Evolutionary conservation across 2,797 vertebrate genomes (phyloP).

Genomic region (Danio albolineatus): DNA sequence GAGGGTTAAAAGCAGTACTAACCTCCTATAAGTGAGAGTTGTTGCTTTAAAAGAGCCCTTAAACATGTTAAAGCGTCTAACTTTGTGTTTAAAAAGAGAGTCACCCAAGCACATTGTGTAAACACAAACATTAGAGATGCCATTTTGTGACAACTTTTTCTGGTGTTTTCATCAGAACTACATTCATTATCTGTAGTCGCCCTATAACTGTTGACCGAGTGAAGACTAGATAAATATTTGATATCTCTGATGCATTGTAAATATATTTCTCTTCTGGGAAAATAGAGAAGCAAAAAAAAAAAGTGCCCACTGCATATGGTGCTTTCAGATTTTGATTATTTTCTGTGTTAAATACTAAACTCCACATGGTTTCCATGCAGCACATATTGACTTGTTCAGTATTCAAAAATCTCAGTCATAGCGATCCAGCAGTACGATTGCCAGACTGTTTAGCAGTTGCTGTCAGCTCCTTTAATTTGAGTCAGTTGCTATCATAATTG

Average conservation of each 20-base stretch:
- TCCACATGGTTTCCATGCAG: slow-evolving; percentile 69
- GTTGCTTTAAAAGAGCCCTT: neutral
- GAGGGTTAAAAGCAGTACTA: neutral
- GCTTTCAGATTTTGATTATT: slow-evolving; percentile 68
- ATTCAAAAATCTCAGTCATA: slow-evolving; percentile 68
- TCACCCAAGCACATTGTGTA: neutral
- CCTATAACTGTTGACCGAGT: neutral
- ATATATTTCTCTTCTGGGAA: slow-evolving; percentile 56
- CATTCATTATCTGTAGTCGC: neutral
- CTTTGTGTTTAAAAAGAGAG: neutral
- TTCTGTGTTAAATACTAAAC: slow-evolving; percentile 75
- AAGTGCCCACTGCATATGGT: slow-evolving; percentile 61
- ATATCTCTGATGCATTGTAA: slow-evolving; percentile 62
- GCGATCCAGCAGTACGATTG: slow-evolving; percentile 60
- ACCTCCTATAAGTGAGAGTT: neutral
- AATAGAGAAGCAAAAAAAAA: slow-evolving; percentile 4
- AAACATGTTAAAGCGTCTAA: neutral
- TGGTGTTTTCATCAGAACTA: neutral
- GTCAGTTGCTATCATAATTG: slow-evolving; percentile 77
- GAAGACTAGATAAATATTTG: slow-evolving; percentile 51
- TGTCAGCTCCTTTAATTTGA: slow-evolving; percentile 70
- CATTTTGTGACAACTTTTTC: neutral
- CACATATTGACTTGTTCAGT: slow-evolving; percentile 69
- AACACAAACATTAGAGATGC: neutral
- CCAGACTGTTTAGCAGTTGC: slow-evolving; percentile 73